phyloP scores from a whole-genome alignment of 2,797 vertebrate genomes.

The Pipistrellus nathusii region DNA sequence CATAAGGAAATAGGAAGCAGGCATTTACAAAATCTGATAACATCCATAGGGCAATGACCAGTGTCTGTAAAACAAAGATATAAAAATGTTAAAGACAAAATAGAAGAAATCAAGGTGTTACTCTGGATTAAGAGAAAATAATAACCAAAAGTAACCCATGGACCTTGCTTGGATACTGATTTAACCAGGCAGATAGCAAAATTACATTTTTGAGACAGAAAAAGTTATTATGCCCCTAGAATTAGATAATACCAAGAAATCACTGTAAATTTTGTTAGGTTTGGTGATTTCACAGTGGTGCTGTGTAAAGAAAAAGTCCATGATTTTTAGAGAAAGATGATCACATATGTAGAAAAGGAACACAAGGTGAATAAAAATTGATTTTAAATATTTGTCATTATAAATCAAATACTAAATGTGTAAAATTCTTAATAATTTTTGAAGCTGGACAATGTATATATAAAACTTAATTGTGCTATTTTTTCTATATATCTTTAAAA shows the following conservation, averaged over 20 bases:
- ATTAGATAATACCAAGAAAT: neutral
- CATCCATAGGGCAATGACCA: neutral
- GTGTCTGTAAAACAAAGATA: neutral
- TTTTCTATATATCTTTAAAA: neutral
- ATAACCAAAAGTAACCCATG: neutral
- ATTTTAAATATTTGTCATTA: constrained; percentile 36
- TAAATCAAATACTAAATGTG: neutral
- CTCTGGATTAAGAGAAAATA: neutral
- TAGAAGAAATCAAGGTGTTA: neutral
- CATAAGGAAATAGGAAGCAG: neutral
- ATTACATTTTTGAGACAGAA: neutral
- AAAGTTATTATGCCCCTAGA: neutral
- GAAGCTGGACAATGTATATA: neutral
- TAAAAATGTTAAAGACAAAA: neutral
- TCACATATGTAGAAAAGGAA: neutral
- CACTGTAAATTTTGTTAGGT: neutral
- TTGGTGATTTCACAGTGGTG: neutral
- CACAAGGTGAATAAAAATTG: neutral
- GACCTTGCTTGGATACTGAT: neutral
- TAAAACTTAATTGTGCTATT: neutral
- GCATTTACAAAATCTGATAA: neutral
- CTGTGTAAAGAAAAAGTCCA: neutral
- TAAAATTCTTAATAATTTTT: constrained; percentile 11
- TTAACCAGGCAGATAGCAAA: neutral
- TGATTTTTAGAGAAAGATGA: neutral